phyloP scores from a whole-genome alignment of 2,888 invertebrate species.

The Phorcus lineatus region DNA sequence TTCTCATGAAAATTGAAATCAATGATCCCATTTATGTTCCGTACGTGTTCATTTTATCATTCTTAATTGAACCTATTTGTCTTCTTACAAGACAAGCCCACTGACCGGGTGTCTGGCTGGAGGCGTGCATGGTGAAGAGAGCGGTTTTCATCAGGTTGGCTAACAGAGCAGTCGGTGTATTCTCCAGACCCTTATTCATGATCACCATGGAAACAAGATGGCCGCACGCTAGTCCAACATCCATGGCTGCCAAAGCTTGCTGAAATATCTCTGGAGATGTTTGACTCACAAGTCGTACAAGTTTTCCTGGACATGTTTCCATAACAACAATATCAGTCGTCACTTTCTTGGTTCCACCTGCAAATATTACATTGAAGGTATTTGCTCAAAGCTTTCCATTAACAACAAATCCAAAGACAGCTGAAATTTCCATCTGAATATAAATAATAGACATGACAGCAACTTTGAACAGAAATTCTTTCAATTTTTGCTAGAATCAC shows the following conservation, averaged over 20 bases:
- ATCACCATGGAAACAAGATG: constrained; percentile 71
- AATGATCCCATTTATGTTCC: no score
- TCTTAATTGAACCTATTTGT: no score
- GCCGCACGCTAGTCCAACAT: constrained; percentile 59
- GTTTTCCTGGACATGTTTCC: constrained; percentile 64
- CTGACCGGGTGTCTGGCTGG: constrained; percentile 31
- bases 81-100: not conserved
- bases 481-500: not conserved
- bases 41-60: no score
- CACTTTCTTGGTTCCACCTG: constrained; percentile 60
- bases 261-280: constrained; percentile 63
- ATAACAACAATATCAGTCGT: constrained; percentile 67
- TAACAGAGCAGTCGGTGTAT: constrained; percentile 67
- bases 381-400: not conserved
- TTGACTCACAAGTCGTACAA: constrained; percentile 64
- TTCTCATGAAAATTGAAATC: no score
- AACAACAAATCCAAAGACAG: not conserved
- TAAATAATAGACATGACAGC: not conserved
- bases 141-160: constrained; percentile 68
- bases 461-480: no score
- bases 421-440: not conserved
- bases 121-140: constrained; percentile 60
- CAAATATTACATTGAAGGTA: not conserved
- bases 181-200: constrained; percentile 63
- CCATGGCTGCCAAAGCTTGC: constrained; percentile 47